Evolutionary conservation across 2,888 invertebrate species (phyloP), one percentile per base, ranked within the genome.

Genomic region (Sipunculus nudus): DNA sequence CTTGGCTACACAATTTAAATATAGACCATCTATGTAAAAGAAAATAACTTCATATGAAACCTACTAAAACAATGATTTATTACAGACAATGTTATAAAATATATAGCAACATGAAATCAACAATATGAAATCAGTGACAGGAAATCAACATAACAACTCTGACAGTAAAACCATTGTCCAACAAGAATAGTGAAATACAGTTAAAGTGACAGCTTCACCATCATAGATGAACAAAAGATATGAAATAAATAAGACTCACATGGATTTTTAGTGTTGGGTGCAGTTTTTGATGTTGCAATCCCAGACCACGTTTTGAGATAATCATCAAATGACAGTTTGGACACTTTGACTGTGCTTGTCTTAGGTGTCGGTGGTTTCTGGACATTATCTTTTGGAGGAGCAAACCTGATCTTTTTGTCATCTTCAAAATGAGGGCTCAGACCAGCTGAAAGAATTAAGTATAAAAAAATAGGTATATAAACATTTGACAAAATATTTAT

Each of bases 241-340:
- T 39, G 52, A 53, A 39, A 29, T 43, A 29, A 25, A 49, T 40
- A 19, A 25, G 6, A 71, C 78, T 71, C 68, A 80, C 80, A 70
- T 43, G 76, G 75, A 59, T 78, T 78, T 62, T 70, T 70, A n/a
- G 63, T 56, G 21, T 67, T 64, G 13, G 58, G 61, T 10, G 54
- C 65, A 4, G 77, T 63, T 62, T 78, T 79, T 19, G 80, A 81
- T 4, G 81, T 81, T 35, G 80, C 81, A 47, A 81, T 79, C 39
- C 76, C 75, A 64, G 73, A 70, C 81, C 81, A 81, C 6, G 78
- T 78, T 2, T 60, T 65, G 63, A 78, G 75, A 57, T 81, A 81
- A 61, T 81, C 80, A 38, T 81, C 80, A 68, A 81, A 81, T 3
- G 79, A 78, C 13, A 81, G 59, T 56, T 78, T 76, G 3, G 61